Base-by-base conservation (phyloP, 2,113 vertebrate genomes). In the Solea senegalensis region DNA sequence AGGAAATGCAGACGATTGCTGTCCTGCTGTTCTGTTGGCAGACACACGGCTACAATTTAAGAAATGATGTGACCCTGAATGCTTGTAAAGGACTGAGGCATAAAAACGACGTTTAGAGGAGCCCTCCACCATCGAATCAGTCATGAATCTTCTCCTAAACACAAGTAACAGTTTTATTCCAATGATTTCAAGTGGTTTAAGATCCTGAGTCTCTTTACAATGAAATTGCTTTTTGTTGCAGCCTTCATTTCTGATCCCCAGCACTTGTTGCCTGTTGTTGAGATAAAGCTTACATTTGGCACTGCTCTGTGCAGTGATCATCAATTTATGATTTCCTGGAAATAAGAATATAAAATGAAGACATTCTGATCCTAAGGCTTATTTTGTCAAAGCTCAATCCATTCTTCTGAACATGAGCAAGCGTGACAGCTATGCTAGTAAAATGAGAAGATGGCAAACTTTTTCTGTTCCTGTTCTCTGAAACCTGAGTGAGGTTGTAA, bases 261-360 rank as follows among this genome's bases (percentile, higher is more conserved):
- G 44, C 27, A 44, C 28, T 63, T 54, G 52, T 57, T 51, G 65
- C 6, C 8, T 7, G 46, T 49, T 26, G 9, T n/a, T 50, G 39
- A 72, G 56, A 58, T 21, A 4, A 13, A 44, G 60, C 21, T 53
- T 69, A 39, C n/a, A 44, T 71, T 46, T 64, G 41, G 2, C 12
- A 46, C 8, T 1, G 2, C 57, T 15, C 58, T 56, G 41, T 50
- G 58, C 46, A 43, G 34, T 45, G 44, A 62, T 66, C 15, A 77
- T 65, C 52, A 10, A 80, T 69, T 74, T 63, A 48, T 26, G 59
- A 53, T 83, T 72, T 76, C 51, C 58, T 9, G 26, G 10, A 43
- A 59, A 61, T 60, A 14, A 55, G 61, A 62, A 3, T 1, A 65
- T 49, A 49, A 14, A 69, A 72, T 53, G 1, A n/a, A 14, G 13